Evolutionary conservation across 2,113 vertebrate genomes (phyloP).

Genomic region (Lepisosteus oculatus): DNA sequence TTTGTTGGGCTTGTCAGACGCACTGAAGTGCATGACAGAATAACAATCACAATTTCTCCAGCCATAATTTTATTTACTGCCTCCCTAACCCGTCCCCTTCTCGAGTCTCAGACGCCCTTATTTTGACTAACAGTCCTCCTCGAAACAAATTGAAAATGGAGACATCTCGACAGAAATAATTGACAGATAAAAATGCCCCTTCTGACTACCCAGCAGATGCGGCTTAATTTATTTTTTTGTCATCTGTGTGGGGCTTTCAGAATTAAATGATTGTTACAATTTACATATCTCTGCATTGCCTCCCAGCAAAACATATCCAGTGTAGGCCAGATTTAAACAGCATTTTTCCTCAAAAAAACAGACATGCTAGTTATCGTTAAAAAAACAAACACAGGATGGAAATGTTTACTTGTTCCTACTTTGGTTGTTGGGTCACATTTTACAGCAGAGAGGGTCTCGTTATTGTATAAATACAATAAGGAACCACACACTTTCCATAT

Average conservation of each 20-base stretch:
- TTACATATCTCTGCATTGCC: too few species aligned
- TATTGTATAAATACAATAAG: too few species aligned
- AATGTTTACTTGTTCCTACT: too few species aligned
- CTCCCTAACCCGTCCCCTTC: not conserved
- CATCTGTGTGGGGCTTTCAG: not conserved
- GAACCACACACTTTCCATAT: too few species aligned
- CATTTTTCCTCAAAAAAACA: too few species aligned
- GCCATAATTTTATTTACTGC: not conserved
- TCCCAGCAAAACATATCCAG: too few species aligned
- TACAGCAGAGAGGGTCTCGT: too few species aligned
- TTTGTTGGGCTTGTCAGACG: not conserved
- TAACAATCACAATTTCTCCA: conserved; percentile 1
- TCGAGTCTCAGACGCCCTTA: not conserved
- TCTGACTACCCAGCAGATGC: not conserved
- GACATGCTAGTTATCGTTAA: too few species aligned
- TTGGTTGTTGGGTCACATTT: too few species aligned
- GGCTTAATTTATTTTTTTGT: not conserved
- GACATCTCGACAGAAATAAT: not conserved
- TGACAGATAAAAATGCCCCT: conserved; percentile 3
- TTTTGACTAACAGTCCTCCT: not conserved
- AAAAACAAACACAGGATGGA: too few species aligned
- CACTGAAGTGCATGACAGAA: not conserved
- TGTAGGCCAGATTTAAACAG: too few species aligned
- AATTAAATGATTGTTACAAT: too few species aligned
- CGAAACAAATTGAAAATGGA: conserved; percentile 1